phyloP scores from a whole-genome alignment of 35 echinoderm and acorn worm species.

The Holothuria glaberrima region DNA sequence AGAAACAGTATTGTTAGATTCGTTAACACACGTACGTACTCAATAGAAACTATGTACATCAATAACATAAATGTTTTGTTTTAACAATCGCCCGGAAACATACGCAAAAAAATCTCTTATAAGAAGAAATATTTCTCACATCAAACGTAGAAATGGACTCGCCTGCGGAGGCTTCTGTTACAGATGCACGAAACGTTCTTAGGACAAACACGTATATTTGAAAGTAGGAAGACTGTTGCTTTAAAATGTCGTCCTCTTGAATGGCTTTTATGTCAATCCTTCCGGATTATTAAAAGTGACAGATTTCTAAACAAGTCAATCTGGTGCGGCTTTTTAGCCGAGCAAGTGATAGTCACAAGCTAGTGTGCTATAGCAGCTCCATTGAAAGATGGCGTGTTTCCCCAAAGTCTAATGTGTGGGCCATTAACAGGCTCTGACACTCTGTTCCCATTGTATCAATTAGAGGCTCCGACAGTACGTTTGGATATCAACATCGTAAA shows the following conservation, averaged over 20 bases:
- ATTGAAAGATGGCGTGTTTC: slow-evolving; percentile 2
- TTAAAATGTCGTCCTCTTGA: not conserved
- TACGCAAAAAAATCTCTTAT: too few species aligned
- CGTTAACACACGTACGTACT: too few species aligned
- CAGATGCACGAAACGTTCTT: too few species aligned
- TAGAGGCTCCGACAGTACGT: slow-evolving; percentile 6
- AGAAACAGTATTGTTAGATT: too few species aligned
- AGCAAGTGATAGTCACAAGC: not conserved
- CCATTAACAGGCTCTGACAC: slow-evolving; percentile 27
- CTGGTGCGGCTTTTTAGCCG: slow-evolving; percentile 28
- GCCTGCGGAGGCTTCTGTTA: too few species aligned
- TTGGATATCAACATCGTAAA: slow-evolving; percentile 49
- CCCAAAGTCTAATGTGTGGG: slow-evolving; percentile 32
- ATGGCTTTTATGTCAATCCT: slow-evolving; percentile 42
- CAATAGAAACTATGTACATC: too few species aligned
- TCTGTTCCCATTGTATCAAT: slow-evolving; percentile 15
- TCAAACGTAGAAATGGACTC: too few species aligned
- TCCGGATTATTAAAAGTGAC: slow-evolving; percentile 31
- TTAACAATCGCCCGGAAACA: too few species aligned
- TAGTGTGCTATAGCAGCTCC: not conserved
- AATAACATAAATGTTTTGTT: too few species aligned
- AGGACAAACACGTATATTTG: too few species aligned
- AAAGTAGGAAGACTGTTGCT: too few species aligned
- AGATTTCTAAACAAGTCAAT: slow-evolving; percentile 55
- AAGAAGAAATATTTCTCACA: too few species aligned